Base-by-base conservation (phyloP, 2,888 invertebrate genomes). In the Sabatieria punctata region DNA sequence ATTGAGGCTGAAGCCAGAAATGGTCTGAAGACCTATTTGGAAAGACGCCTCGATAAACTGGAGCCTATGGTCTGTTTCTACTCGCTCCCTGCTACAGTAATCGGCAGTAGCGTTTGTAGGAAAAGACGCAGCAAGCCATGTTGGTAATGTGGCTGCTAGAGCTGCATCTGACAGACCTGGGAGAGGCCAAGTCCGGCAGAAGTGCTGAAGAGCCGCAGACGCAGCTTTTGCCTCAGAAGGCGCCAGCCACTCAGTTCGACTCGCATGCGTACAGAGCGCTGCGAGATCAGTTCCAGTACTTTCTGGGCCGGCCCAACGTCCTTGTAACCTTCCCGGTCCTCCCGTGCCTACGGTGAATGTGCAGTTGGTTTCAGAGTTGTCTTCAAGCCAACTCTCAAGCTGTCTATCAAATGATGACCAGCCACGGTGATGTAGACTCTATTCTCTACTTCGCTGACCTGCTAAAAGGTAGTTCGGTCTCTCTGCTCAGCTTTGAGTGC, bases 71-170 rank as follows among this genome's bases (percentile, higher is more conserved):
- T 46, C 51, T 2, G 43, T 43, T n/a, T n/a, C n/a, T n/a, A n/a
- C n/a, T n/a, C n/a, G n/a, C n/a, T n/a, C n/a, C n/a, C n/a, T n/a
- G n/a, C n/a, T n/a, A n/a, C n/a, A n/a, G n/a, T n/a, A n/a, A n/a
- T n/a, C n/a, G n/a, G n/a, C n/a, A n/a, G n/a, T n/a, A n/a, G n/a
- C n/a, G n/a, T n/a, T 53, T 51, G 13, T 51, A 70, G 56, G 85
- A 89, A 54, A 80, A 80, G 60, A 84, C 88, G 0, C 82, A 88
- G 60, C 78, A 83, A 42, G 86, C 89, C 0, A 84, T 91, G 77
- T 74, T 97, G 33, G 82, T 91, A 0, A 77, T 89, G 46, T 97
- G 95, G 93, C 75, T 93, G 55, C 77, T 86, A 0, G 95, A 97
- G 67, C 71, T 97, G 26, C 89, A 82, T 66, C 72, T 93, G 53